phyloP scores from a whole-genome alignment of 2,888 invertebrate genomes.

The Dasypogon diadema region DNA sequence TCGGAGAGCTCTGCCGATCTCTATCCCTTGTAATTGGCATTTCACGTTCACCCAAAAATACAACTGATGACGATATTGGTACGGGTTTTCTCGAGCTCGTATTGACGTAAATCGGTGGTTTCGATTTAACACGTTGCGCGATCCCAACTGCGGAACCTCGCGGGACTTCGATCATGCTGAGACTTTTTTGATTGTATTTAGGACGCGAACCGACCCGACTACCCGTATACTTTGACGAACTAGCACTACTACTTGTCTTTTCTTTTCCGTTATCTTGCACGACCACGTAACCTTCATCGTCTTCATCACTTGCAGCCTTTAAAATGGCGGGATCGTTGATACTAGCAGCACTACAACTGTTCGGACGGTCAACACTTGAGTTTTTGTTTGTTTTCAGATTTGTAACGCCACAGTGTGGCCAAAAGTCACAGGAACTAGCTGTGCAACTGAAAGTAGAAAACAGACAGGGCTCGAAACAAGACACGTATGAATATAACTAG shows the following conservation, averaged over 20 bases:
- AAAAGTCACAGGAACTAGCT: conserved; percentile 73
- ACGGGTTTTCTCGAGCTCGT: conserved; percentile 20
- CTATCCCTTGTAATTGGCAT: conserved; percentile 62
- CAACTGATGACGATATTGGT: conserved; percentile 52
- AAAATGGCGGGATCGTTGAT: conserved; percentile 17
- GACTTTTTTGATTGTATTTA: conserved; percentile 46
- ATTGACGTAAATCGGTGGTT: conserved; percentile 57
- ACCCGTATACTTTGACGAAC: neutral
- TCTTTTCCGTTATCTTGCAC: conserved; percentile 21
- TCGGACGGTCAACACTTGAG: conserved; percentile 50
- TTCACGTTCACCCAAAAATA: conserved; percentile 63
- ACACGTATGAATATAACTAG: conserved; percentile 52
- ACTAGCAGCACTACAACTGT: conserved; percentile 32
- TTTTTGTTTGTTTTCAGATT: conserved; percentile 47
- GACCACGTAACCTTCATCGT: conserved; percentile 47
- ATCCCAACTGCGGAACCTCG: neutral
- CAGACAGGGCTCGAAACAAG: conserved; percentile 53
- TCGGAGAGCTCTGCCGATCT: conserved; percentile 53
- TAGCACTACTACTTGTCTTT: conserved; percentile 24
- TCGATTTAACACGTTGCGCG: conserved; percentile 53
- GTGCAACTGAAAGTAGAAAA: conserved; percentile 66
- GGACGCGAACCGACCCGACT: conserved; percentile 18
- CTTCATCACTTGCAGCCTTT: conserved; percentile 42
- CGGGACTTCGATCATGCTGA: conserved; percentile 30
- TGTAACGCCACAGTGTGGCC: conserved; percentile 70